Conservation (phyloP, 2,888 invertebrate species). For the Melieria omissa region DNA sequence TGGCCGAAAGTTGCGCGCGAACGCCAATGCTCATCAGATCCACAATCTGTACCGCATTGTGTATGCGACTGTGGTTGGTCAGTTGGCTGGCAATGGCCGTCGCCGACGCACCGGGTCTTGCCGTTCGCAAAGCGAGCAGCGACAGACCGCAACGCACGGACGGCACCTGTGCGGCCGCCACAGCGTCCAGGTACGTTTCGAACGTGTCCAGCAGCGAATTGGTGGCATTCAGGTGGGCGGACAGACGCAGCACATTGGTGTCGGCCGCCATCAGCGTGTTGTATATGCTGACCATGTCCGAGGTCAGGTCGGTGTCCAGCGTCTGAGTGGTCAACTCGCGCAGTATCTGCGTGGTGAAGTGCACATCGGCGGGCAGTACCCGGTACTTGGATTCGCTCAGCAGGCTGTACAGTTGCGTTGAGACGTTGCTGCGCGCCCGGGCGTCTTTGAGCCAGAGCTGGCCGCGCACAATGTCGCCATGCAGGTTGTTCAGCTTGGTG, state of each 20-base stretch:
- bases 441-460: constrained; percentile 15
- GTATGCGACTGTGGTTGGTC: constrained; percentile 4
- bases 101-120: not conserved
- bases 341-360: constrained; percentile 66
- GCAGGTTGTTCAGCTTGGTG: constrained; percentile 47
- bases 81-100: not conserved
- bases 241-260: constrained; percentile 51
- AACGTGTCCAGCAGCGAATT: constrained; percentile 72
- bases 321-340: constrained; percentile 46
- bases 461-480: constrained; percentile 34
- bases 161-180: constrained; percentile 46
- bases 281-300: constrained; percentile 56
- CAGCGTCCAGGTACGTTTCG: constrained; percentile 70
- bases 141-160: constrained; percentile 39
- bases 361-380: constrained; percentile 72
- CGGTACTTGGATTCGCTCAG: constrained; percentile 45
- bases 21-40: constrained; percentile 51
- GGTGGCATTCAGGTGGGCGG: constrained; percentile 72
- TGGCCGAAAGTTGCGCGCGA: constrained; percentile 51
- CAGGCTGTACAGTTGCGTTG: constrained; percentile 42
- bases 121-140: not conserved
- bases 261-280: constrained; percentile 70
- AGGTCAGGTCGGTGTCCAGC: constrained; percentile 40
- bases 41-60: constrained; percentile 38
- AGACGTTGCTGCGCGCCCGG: constrained; percentile 40